A percentile compares a stretch with the other conserved stretches of the same genome.
Conservation (phyloP, 1,140 invertebrate genomes). For the Dufourea novaeangliae region DNA sequence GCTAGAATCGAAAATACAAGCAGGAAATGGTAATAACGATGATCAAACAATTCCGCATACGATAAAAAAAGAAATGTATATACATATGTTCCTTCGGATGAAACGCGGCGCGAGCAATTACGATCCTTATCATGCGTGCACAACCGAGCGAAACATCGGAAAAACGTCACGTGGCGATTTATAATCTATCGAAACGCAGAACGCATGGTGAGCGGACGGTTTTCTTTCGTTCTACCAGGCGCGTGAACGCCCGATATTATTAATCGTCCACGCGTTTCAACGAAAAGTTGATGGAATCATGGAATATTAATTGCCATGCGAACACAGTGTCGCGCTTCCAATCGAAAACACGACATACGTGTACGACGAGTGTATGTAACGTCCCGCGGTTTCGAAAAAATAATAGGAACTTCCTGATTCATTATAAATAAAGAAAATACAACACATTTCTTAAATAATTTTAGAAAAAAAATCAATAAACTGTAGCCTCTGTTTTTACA, state of each 20-base stretch:
- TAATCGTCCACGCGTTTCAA: conserved; percentile 64
- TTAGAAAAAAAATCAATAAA: too few species aligned
- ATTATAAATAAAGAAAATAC: too few species aligned
- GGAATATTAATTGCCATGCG: conserved; percentile 53
- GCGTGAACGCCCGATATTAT: conserved; percentile 46
- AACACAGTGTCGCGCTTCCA: conserved; percentile 43
- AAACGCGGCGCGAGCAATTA: conserved; percentile 39
- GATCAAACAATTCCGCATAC: conserved; percentile 36
- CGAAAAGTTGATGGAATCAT: conserved; percentile 48
- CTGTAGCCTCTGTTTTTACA: too few species aligned
- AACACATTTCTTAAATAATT: too few species aligned
- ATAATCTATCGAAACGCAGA: conserved; percentile 46
- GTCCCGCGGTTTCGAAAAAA: too few species aligned
- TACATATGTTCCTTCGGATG: conserved; percentile 21
- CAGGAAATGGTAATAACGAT: conserved; percentile 48
- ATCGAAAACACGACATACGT: conserved; percentile 42
- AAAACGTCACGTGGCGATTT: conserved; percentile 62
- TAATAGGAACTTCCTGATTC: too few species aligned
- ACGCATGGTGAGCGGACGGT: conserved; percentile 15
- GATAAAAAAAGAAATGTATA: background rate
- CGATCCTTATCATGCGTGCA: conserved; percentile 50
- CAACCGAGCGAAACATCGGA: background rate
- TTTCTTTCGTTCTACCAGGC: conserved; percentile 19
- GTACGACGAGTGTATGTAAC: conserved; percentile 18
- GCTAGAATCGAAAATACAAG: conserved; percentile 29